Evolutionary conservation across 2,888 invertebrate species (phyloP).

Genomic region (Protodeltote pygarga): DNA sequence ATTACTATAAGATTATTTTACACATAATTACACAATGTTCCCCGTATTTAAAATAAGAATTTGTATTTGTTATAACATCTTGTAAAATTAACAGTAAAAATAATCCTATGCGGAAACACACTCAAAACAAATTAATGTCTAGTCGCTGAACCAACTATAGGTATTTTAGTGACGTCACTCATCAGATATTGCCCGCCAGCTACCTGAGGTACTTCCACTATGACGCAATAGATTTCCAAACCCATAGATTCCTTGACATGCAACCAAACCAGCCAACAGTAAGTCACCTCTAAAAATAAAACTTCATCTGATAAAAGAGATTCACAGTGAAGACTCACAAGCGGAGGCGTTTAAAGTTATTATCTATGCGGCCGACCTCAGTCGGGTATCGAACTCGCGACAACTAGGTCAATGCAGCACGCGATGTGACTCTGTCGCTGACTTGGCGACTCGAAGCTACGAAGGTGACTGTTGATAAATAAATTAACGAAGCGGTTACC

Average conservation of each 20-base stretch:
- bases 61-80: too few species aligned
- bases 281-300: constrained; percentile 39
- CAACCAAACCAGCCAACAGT: constrained; percentile 13
- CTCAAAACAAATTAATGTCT: too few species aligned
- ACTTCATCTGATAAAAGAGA: constrained; percentile 59
- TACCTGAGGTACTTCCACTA: too few species aligned
- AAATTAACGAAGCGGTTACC: constrained; percentile 19
- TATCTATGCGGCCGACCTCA: constrained; percentile 77
- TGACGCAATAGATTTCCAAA: constrained; percentile 11
- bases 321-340: constrained; percentile 63
- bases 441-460: constrained; percentile 58
- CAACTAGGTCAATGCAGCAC: constrained; percentile 82
- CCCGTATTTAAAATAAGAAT: too few species aligned
- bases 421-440: constrained; percentile 64
- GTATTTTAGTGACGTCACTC: too few species aligned
- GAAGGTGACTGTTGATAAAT: constrained; percentile 51
- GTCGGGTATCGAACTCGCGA: constrained; percentile 79
- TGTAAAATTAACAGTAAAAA: too few species aligned
- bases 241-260: constrained; percentile 13
- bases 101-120: too few species aligned
- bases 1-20: too few species aligned
- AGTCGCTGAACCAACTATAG: too few species aligned
- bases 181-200: too few species aligned
- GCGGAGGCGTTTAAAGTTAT: constrained; percentile 67
- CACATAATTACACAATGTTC: too few species aligned